Percentiles rank a stretch among this genome's conserved stretches.
Evolutionary conservation across 2,888 invertebrate species (phyloP).

Genomic region (Apamea anceps): DNA sequence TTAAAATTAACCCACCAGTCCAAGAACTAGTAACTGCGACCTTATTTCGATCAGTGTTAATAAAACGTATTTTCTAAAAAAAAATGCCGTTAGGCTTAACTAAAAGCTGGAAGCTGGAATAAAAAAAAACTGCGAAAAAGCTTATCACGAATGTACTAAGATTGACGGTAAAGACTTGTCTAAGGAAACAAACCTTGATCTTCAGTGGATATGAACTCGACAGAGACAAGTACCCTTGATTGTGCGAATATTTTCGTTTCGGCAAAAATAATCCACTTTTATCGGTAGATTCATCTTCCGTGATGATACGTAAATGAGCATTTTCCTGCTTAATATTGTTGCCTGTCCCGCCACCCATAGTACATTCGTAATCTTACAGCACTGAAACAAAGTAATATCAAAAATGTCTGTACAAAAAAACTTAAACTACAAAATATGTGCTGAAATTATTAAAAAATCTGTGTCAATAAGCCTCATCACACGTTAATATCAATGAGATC

Average conservation of each 20-base stretch:
- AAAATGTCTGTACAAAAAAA: conserved; percentile 81
- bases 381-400: conserved; percentile 76
- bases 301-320: not conserved
- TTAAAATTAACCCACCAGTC: conserved; percentile 43
- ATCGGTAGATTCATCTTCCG: not conserved
- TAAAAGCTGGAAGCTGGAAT: conserved; percentile 62
- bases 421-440: conserved; percentile 77
- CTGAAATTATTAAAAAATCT: conserved; percentile 70
- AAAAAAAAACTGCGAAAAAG: conserved; percentile 62
- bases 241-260: conserved; percentile 7
- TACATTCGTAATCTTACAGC: conserved; percentile 63
- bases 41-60: conserved; percentile 59
- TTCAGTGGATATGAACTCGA: conserved; percentile 17
- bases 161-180: conserved; percentile 1
- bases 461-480: conserved; percentile 84
- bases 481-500: conserved; percentile 85
- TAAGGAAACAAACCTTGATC: not conserved
- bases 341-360: conserved; percentile 29
- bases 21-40: conserved; percentile 54
- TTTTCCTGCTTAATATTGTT: not conserved
- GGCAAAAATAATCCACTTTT: conserved; percentile 1
- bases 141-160: conserved; percentile 43
- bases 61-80: conserved; percentile 44
- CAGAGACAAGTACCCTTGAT: not conserved
- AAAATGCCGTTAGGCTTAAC: conserved; percentile 50